Conservation (phyloP, 2,113 vertebrate genomes). For the Python bivittatus region DNA sequence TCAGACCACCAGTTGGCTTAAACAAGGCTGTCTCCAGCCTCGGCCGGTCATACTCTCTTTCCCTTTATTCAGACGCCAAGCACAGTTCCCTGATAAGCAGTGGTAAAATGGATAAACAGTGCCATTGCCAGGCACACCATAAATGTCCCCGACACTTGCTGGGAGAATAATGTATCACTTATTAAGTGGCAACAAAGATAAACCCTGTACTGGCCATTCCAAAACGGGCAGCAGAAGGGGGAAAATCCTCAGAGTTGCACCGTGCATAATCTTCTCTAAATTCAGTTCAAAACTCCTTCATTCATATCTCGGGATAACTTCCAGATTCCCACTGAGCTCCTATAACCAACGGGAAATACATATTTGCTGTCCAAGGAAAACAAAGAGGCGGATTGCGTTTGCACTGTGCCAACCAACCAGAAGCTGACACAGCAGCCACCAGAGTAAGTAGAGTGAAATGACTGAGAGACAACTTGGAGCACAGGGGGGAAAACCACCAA, state of each 20-base stretch:
- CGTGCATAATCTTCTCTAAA: accelerated
- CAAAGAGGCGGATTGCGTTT: neutral
- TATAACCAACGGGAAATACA: neutral
- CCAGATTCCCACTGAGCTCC: neutral
- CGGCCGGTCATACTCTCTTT: neutral
- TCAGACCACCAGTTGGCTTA: accelerated
- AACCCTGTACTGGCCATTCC: neutral
- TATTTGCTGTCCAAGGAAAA: neutral
- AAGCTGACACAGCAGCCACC: neutral
- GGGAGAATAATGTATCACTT: neutral
- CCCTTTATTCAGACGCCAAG: slow-evolving; percentile 12
- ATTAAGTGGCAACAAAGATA: slow-evolving; percentile 46
- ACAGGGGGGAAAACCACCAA: too few relatives aligned
- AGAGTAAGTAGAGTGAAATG: accelerated
- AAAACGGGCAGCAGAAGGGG: neutral
- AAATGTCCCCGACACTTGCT: slow-evolving; percentile 11
- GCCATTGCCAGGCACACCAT: accelerated
- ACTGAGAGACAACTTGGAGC: neutral
- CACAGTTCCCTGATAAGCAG: slow-evolving; percentile 44
- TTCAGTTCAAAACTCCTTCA: neutral
- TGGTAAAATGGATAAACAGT: slow-evolving; percentile 28
- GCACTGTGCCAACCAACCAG: neutral
- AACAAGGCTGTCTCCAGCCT: neutral
- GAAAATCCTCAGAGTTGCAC: neutral
- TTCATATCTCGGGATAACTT: neutral